Conservation (phyloP, 35 echinoderm and acorn worm species). For the Ophioderma brevispina region DNA sequence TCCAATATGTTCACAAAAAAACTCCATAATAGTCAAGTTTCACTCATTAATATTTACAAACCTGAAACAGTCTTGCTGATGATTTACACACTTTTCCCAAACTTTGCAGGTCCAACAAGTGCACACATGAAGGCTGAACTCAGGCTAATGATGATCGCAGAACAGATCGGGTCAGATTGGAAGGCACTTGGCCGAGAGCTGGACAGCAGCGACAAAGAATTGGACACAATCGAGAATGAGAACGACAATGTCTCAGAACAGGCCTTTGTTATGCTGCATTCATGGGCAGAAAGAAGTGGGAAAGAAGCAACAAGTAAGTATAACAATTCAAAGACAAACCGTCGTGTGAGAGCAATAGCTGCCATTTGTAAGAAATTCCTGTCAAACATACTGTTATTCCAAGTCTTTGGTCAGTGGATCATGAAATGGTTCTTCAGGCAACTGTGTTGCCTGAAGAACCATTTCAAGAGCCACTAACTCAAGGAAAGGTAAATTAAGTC, state of each 20-base stretch:
- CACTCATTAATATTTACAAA: too few species aligned
- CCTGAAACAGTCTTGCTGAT: too few species aligned
- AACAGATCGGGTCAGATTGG: slow-evolving; percentile 88
- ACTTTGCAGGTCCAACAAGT: slow-evolving; percentile 84
- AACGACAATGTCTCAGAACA: slow-evolving; percentile 91
- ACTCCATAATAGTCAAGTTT: neutral
- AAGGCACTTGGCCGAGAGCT: slow-evolving; percentile 79
- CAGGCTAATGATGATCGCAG: slow-evolving; percentile 78
- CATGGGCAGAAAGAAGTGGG: slow-evolving; percentile 79
- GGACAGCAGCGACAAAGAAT: slow-evolving; percentile 74
- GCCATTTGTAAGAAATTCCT: too few species aligned
- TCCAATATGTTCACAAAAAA: too few species aligned
- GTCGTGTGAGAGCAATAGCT: too few species aligned
- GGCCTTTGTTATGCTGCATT: slow-evolving; percentile 90
- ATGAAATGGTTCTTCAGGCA: too few species aligned
- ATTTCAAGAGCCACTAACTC: too few species aligned
- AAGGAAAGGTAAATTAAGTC: too few species aligned
- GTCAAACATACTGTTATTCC: too few species aligned
- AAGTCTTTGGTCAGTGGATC: too few species aligned
- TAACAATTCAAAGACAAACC: neutral
- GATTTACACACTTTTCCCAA: too few species aligned
- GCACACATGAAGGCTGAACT: slow-evolving; percentile 76
- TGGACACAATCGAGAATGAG: slow-evolving; percentile 89
- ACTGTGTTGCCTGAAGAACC: too few species aligned
- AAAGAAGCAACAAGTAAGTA: slow-evolving; percentile 86